Conservation (phyloP, 2,113 vertebrate genomes). For the Macrotis lagotis region DNA sequence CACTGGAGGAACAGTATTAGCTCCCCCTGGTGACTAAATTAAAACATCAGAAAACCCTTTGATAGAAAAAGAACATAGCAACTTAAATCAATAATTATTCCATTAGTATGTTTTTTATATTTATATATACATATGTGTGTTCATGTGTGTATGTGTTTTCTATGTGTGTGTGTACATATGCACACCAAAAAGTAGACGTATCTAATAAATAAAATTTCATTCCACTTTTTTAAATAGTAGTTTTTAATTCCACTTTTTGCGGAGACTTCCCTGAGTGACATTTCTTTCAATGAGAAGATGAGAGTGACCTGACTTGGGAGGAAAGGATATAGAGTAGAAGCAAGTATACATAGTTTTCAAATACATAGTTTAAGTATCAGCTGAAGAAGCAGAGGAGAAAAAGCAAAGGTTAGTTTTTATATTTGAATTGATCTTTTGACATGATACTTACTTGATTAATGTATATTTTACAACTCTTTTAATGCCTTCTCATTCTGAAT, state of each 20-base stretch:
- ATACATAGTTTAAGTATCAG: neutral
- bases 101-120: neutral
- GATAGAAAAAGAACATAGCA: conserved; percentile 16
- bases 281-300: neutral
- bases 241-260: neutral
- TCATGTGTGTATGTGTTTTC: neutral
- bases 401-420: neutral
- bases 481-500: neutral
- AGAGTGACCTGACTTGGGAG: neutral
- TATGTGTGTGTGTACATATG: neutral
- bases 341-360: neutral
- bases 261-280: conserved; percentile 31
- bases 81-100: conserved; percentile 9
- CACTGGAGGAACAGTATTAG: conserved; percentile 55
- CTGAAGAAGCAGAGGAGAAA: neutral
- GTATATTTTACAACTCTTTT: neutral
- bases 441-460: neutral
- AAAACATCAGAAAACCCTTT: conserved; percentile 10
- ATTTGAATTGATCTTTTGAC: neutral
- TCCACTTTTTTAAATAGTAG: neutral
- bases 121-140: no score
- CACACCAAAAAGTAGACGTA: neutral
- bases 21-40: conserved; percentile 68
- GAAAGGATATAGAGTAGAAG: neutral
- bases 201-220: neutral